Base-by-base conservation (phyloP, 2,113 vertebrate species). In the Clinocottus analis region DNA sequence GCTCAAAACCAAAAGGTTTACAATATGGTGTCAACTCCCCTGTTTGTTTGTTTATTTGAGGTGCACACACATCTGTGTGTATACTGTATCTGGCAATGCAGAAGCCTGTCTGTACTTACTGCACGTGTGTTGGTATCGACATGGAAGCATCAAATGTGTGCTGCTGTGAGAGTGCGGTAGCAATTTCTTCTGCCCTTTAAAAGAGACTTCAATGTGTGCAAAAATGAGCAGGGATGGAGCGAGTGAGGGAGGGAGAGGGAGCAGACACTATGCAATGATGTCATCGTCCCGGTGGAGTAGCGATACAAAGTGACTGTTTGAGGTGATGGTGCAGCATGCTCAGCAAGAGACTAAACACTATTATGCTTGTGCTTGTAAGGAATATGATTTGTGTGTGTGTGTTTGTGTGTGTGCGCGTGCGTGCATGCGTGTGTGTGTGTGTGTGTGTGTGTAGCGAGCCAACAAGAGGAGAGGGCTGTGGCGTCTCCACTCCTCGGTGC, bases 241-340 rank as follows among this genome's bases (percentile, higher is more conserved):
- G 59, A 85, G 82, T 14, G 59, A 85, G 79, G 64, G 49, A 61
- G 86, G 75, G 60, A 66, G 72, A 73, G 84, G 80, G 88, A 90
- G 92, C 84, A 92, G 89, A 93, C 90, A 87, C 85, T 89, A 89
- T 80, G 84, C 84, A 41, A 90, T 94, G 93, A 94, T 94, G 92
- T 92, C 92, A 94, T 93, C 68, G 86, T 92, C 93, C 91, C 89
- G 66, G 90, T 59, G 85, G 91, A 92, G 89, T 75, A 90, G 87
- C 84, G 74, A 84, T 87, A 89, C 84, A 91, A 89, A 91, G 87
- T 89, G 87, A 91, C 92, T 90, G 88, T 92, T 90, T 87, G 88
- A 92, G 90, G 90, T 93, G 91, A 91, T 91, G 92, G 89, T 85
- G 90, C 90, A 89, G 90, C 87, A 75, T 83, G 79, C 87, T 87